Evolutionary conservation across 2,888 invertebrate genomes (phyloP).

Genomic region (Stegophylla sp.): DNA sequence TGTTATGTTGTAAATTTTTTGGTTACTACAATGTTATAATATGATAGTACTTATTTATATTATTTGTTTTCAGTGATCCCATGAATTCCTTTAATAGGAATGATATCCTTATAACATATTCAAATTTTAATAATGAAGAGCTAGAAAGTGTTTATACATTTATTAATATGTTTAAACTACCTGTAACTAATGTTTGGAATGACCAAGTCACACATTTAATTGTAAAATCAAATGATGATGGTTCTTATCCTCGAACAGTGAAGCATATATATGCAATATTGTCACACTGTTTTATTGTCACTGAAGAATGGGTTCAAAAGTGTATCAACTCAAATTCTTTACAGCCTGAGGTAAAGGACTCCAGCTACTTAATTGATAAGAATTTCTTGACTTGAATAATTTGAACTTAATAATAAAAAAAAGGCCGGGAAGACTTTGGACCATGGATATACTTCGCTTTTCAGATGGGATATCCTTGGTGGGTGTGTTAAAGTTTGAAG

Average conservation of each 20-base stretch:
- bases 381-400: no score
- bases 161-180: background rate
- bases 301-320: slow-evolving; percentile 7
- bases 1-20: no score
- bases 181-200: background rate
- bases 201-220: slow-evolving; percentile 27
- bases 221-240: background rate
- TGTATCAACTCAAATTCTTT: background rate
- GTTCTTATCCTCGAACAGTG: background rate
- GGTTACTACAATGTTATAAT: no score
- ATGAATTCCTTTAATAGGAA: background rate
- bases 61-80: slow-evolving; percentile 11
- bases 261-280: slow-evolving; percentile 34
- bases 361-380: no score
- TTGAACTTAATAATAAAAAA: no score
- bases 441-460: no score
- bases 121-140: background rate
- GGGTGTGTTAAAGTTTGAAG: no score
- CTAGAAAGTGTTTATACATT: background rate
- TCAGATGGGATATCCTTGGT: no score
- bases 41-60: no score
- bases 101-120: background rate
- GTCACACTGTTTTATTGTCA: slow-evolving; percentile 4
- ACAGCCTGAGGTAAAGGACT: slow-evolving; percentile 31
- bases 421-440: no score